phyloP scores from a whole-genome alignment of 2,888 invertebrate species.

The Cylindroiulus punctatus region DNA sequence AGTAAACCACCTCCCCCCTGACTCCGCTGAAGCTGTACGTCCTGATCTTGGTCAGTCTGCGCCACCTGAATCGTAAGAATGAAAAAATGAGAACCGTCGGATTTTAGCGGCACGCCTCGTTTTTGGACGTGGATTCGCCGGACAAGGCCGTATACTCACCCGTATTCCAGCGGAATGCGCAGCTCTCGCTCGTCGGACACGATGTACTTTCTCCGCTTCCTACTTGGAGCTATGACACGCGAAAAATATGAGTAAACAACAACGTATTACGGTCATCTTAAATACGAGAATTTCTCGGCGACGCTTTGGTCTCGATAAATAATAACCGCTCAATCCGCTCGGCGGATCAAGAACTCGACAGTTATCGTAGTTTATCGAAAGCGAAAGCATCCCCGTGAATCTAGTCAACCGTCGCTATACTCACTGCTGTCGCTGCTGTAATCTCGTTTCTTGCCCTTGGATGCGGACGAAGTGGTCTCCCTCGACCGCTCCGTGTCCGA shows the following conservation, averaged over 20 bases:
- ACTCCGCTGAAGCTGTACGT: constrained; percentile 87
- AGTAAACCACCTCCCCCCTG: constrained; percentile 93
- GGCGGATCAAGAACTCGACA: too few relatives aligned
- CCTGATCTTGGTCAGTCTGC: constrained; percentile 88
- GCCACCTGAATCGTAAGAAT: constrained; percentile 72
- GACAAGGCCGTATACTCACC: constrained; percentile 64
- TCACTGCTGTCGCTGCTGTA: constrained; percentile 50
- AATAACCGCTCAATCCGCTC: too few relatives aligned
- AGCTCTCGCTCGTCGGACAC: constrained; percentile 71
- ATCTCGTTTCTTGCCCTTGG: constrained; percentile 51
- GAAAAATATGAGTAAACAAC: neutral
- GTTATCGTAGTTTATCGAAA: neutral
- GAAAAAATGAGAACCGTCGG: constrained; percentile 32
- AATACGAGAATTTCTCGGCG: too few relatives aligned
- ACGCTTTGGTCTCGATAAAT: too few relatives aligned
- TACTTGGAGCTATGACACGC: constrained; percentile 48
- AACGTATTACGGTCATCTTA: too few relatives aligned
- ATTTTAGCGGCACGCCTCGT: too few relatives aligned
- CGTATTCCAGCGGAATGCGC: constrained; percentile 75
- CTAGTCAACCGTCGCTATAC: neutral
- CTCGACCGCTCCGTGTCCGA: constrained; percentile 53
- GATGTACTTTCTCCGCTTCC: constrained; percentile 68
- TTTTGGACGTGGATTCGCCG: too few relatives aligned
- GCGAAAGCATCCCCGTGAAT: neutral
- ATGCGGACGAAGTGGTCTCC: constrained; percentile 47